These are phyloP conservation scores for Deilephila elpenor DNA, from an alignment of 2,888 invertebrate species.

Conservation along the genomic window DNA sequence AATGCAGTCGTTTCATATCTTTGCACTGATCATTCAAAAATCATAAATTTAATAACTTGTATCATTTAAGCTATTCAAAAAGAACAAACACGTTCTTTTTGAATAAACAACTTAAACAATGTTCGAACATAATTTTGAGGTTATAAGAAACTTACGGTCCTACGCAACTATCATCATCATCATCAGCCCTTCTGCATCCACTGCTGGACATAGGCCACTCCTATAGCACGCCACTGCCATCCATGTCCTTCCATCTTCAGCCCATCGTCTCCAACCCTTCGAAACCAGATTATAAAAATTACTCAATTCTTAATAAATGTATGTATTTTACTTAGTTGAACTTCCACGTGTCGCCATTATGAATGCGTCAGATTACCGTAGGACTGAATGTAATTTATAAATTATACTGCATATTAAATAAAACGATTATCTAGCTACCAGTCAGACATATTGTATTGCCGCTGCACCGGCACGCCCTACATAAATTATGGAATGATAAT, in stretches of 20 bases:
- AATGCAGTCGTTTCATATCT: too few relatives aligned
- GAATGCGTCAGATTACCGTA: background rate
- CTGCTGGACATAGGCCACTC: too few relatives aligned
- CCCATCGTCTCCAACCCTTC: background rate
- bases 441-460: background rate
- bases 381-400: background rate
- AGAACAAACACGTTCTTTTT: too few relatives aligned
- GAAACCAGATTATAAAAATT: background rate
- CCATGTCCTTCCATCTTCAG: too few relatives aligned
- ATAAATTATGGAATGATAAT: background rate
- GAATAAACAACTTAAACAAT: too few relatives aligned
- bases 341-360: constrained; percentile 10
- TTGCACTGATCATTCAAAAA: too few relatives aligned
- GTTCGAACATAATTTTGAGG: too few relatives aligned
- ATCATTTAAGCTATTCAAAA: too few relatives aligned
- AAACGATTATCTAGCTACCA: background rate
- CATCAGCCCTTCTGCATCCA: too few relatives aligned
- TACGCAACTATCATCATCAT: too few relatives aligned
- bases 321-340: background rate
- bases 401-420: constrained; percentile 4
- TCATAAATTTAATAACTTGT: too few relatives aligned
- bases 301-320: background rate
- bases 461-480: background rate
- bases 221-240: too few relatives aligned
- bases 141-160: background rate